Base-by-base conservation (phyloP, 2,797 vertebrate genomes). In the Spinus pinus region DNA sequence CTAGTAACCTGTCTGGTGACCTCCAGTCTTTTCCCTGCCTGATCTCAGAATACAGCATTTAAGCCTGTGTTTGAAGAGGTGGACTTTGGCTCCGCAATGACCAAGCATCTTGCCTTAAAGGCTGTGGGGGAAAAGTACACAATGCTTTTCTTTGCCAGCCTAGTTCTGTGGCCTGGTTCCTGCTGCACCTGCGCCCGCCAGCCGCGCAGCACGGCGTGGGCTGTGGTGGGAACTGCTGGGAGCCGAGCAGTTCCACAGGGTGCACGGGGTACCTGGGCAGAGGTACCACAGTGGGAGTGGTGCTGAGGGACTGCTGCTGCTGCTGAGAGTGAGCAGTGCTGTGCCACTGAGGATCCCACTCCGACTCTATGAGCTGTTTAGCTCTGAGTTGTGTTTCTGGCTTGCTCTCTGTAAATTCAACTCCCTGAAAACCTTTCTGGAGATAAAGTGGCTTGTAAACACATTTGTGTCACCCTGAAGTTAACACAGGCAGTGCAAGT, bases 131-230 rank as follows among this genome's bases (percentile, higher is more conserved):
- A 4, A 4, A 51, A 28, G 51, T 22, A 10, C 7, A 4, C 21
- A 27, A 30, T 78, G 58, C 12, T 60, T 3, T 30, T 37, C 46
- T 72, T 47, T 56, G 21, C 41, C 35, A 12, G 46, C n/a, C 10
- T 51, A 19, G 6, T 73, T 82, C 49, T 1, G 0, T 31, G 37
- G 71, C 33, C 27, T 46, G 20, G 9, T 33, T 79, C 41, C 37
- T 35, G 46, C 35, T 44, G 25, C 1, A 1, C 18, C 23, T 10
- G 42, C 2, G 3, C 37, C 14, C 0, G 1, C 13, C 18, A n/a
- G 57, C 57, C 1, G 1, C 4, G 4, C 17, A 13, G 35, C 21
- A 1, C 0, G 2, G 53, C 0, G 0, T 1, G 6, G 74, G 33
- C 39, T 0, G 0, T 3, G 0, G 17, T 37, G 57, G 25, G 8